These are phyloP conservation scores for Drosophila setosimentum DNA, from an alignment of 2,888 invertebrate species.

Conservation along the genomic window DNA sequence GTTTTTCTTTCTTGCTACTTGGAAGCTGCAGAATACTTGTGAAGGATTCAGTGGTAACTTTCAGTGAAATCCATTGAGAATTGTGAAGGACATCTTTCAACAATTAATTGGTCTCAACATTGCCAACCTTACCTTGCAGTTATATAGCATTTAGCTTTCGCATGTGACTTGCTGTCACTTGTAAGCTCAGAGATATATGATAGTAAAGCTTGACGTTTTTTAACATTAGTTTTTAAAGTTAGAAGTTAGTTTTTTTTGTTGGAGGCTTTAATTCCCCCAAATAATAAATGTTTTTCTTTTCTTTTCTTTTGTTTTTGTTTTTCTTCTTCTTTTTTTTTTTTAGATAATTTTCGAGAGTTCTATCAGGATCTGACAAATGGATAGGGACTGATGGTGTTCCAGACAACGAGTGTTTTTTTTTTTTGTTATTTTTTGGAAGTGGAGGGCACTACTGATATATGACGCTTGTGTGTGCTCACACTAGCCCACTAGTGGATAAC, in stretches of 20 bases:
- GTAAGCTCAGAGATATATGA: conserved; percentile 50
- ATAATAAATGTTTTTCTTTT: conserved; percentile 18
- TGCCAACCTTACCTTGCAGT: conserved; percentile 19
- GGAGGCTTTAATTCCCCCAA: conserved; percentile 1
- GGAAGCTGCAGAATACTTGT: conserved; percentile 65
- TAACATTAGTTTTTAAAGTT: conserved; percentile 27
- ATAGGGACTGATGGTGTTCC: conserved; percentile 40
- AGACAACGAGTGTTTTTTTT: conserved; percentile 57
- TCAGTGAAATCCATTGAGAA: conserved; percentile 17
- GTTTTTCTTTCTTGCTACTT: conserved; percentile 32
- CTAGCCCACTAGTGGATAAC: conserved; percentile 25
- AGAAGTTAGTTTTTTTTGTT: conserved; percentile 7
- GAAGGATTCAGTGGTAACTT: not conserved
- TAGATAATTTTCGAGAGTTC: conserved; percentile 17
- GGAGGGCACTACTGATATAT: conserved; percentile 53
- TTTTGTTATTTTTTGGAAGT: conserved; percentile 8
- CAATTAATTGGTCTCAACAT: conserved; percentile 10
- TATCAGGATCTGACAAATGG: conserved; percentile 10
- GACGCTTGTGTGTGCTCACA: conserved; percentile 21
- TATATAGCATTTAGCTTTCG: conserved; percentile 46
- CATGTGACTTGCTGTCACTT: conserved; percentile 26
- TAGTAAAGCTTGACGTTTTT: conserved; percentile 50
- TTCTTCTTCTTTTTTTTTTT: not conserved
- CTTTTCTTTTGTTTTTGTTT: conserved; percentile 16
- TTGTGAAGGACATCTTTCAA: not conserved